Conservation (phyloP, 2,113 vertebrate genomes). For the Ramphastos sulfuratus region DNA sequence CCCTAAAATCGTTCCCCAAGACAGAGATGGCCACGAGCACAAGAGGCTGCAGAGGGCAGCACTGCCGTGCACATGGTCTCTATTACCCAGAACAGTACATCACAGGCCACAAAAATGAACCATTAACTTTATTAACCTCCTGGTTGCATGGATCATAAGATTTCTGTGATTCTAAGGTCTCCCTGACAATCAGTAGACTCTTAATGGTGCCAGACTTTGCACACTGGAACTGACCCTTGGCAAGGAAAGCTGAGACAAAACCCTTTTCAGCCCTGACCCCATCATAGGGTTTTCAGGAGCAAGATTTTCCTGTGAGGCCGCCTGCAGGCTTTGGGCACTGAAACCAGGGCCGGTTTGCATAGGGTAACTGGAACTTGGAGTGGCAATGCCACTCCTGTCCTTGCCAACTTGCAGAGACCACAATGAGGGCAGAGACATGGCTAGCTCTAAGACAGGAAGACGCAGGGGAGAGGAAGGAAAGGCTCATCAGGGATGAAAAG, state of each 20-base stretch:
- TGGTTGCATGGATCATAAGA: background rate
- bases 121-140: background rate
- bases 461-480: background rate
- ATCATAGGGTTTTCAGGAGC: accelerated
- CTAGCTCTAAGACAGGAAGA: background rate
- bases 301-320: background rate
- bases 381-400: background rate
- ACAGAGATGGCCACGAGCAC: background rate
- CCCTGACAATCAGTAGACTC: background rate
- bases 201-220: background rate
- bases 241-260: background rate
- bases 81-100: background rate
- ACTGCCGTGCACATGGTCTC: constrained; percentile 29
- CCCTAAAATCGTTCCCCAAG: background rate
- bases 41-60: constrained; percentile 76
- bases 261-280: background rate
- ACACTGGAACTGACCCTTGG: background rate
- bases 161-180: background rate
- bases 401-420: background rate
- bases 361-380: accelerated
- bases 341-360: background rate
- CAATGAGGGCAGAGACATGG: background rate
- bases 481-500: background rate
- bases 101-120: background rate
- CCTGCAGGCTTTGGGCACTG: background rate